phyloP scores from a whole-genome alignment of 2,888 invertebrate species.

The Philhelius pedissequus region DNA sequence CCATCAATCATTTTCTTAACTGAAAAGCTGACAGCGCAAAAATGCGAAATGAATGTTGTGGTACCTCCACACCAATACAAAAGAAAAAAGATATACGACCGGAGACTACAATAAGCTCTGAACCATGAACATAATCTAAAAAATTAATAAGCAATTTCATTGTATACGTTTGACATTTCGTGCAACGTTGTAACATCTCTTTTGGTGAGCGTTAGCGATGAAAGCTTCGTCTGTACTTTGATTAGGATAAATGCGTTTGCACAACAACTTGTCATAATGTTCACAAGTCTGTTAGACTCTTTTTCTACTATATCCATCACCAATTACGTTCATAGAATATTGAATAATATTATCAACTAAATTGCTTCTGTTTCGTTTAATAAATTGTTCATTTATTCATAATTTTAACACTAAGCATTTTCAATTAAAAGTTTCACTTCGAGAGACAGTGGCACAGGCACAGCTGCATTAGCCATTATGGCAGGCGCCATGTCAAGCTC shows the following conservation, averaged over 20 bases:
- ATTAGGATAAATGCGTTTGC: background rate
- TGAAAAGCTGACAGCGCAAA: background rate
- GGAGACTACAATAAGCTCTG: background rate
- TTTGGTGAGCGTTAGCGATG: background rate
- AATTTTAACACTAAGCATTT: constrained; percentile 22
- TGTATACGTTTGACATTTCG: background rate
- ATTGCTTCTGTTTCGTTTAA: background rate
- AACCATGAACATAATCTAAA: background rate
- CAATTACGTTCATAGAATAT: constrained; percentile 26
- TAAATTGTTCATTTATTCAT: constrained; percentile 21
- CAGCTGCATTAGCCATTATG: constrained; percentile 10
- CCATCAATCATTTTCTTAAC: constrained; percentile 4
- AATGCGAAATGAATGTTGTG: background rate
- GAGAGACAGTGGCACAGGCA: constrained; percentile 1
- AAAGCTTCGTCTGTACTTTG: background rate
- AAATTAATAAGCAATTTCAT: background rate
- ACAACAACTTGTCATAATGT: background rate
- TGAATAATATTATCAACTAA: constrained; percentile 14
- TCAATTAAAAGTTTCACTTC: constrained; percentile 17
- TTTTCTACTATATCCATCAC: background rate
- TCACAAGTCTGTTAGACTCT: background rate
- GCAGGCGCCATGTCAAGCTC: constrained; percentile 3
- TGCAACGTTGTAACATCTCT: background rate
- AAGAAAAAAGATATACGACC: background rate
- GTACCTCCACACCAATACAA: background rate